phyloP scores from a whole-genome alignment of 2,113 vertebrate species.

The Festucalex cinctus region DNA sequence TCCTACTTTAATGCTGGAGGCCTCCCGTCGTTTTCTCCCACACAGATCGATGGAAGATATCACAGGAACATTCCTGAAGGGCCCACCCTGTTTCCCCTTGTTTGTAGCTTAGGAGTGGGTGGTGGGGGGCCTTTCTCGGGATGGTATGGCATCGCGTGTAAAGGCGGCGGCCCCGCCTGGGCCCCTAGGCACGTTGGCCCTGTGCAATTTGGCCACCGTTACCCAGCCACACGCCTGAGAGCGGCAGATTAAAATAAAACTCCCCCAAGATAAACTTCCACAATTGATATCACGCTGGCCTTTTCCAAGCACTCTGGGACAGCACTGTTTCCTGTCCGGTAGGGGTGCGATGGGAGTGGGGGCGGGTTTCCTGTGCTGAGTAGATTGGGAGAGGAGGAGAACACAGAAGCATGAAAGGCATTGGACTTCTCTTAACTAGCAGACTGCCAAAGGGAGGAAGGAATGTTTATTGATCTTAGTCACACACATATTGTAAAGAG shows the following conservation, averaged over 20 bases:
- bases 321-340: slow-evolving; percentile 59
- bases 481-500: slow-evolving; percentile 75
- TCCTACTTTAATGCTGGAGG: slow-evolving; percentile 21
- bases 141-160: slow-evolving; percentile 69
- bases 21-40: slow-evolving; percentile 51
- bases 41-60: slow-evolving; percentile 60
- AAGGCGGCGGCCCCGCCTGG: slow-evolving; percentile 62
- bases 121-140: slow-evolving; percentile 21
- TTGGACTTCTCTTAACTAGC: slow-evolving; percentile 48
- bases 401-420: slow-evolving; percentile 63
- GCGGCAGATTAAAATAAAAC: slow-evolving; percentile 68
- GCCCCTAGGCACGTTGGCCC: slow-evolving; percentile 57
- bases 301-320: slow-evolving; percentile 66
- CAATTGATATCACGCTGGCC: slow-evolving; percentile 68
- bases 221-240: slow-evolving; percentile 59
- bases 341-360: slow-evolving; percentile 26
- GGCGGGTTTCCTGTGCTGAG: slow-evolving; percentile 70
- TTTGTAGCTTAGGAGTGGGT: slow-evolving; percentile 19
- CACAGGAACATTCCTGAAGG: slow-evolving; percentile 43
- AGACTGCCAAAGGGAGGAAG: slow-evolving; percentile 46
- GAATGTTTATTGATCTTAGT: slow-evolving; percentile 83
- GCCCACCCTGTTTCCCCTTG: slow-evolving; percentile 39
- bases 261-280: slow-evolving; percentile 74
- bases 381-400: slow-evolving; percentile 32
- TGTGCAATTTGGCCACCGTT: slow-evolving; percentile 57